Conservation (phyloP, 1,140 invertebrate species). For the Zaprionus kolodkinae region DNA sequence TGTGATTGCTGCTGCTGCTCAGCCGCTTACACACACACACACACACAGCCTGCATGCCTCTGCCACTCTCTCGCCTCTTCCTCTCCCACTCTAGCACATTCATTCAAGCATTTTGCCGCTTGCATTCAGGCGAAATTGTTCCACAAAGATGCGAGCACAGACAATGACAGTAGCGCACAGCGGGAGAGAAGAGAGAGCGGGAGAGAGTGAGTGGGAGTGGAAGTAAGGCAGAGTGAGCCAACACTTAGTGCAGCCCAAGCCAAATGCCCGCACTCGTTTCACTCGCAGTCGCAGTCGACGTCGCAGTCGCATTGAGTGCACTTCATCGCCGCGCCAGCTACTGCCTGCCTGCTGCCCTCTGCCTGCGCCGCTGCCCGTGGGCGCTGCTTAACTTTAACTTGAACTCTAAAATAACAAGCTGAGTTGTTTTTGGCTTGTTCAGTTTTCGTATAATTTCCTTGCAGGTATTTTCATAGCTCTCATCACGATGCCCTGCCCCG, state of each 20-base stretch:
- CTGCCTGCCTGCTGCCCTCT: neutral
- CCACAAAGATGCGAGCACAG: slow-evolving; percentile 72
- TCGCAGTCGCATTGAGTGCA: slow-evolving; percentile 63
- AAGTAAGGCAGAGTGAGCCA: neutral
- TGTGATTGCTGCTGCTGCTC: neutral
- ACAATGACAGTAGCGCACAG: slow-evolving; percentile 33
- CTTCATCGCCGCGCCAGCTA: slow-evolving; percentile 65
- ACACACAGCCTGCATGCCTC: neutral
- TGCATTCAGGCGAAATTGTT: slow-evolving; percentile 78
- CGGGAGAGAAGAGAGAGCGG: neutral
- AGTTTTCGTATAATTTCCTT: slow-evolving; percentile 80
- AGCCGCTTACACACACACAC: neutral
- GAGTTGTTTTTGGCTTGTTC: slow-evolving; percentile 76
- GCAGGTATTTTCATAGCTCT: slow-evolving; percentile 77
- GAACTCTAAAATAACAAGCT: slow-evolving; percentile 80
- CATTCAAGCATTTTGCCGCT: slow-evolving; percentile 76
- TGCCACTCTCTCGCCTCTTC: neutral
- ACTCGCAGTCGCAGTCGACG: slow-evolving; percentile 30
- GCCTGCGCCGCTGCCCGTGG: slow-evolving; percentile 48
- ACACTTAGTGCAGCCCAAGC: slow-evolving; percentile 27
- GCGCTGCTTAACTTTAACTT: slow-evolving; percentile 82
- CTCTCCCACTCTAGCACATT: slow-evolving; percentile 44
- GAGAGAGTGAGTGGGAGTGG: neutral
- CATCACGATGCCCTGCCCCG: slow-evolving; percentile 14
- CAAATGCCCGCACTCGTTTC: slow-evolving; percentile 38